Evolutionary conservation across 2,888 invertebrate genomes (phyloP).

Genomic region (Falcaria lacertinaria): DNA sequence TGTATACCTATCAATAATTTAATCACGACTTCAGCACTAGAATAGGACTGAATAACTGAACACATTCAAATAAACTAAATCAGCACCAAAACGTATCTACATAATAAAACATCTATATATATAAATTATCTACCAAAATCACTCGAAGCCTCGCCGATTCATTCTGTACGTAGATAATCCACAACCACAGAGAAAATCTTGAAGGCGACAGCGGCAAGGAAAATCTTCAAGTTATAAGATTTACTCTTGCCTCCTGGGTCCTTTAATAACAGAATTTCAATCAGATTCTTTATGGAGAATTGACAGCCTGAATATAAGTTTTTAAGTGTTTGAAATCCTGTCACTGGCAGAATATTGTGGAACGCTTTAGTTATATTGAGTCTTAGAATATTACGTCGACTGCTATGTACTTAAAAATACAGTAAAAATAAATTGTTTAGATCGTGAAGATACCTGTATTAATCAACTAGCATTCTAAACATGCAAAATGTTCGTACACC

Average conservation of each 20-base stretch:
- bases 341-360: background rate
- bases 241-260: conserved; percentile 58
- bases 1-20: no score
- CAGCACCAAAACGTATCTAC: background rate
- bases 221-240: conserved; percentile 62
- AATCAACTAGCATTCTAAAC: no score
- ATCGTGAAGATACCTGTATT: no score
- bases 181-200: conserved; percentile 45
- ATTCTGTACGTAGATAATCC: conserved; percentile 47
- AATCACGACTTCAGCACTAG: no score
- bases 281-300: conserved; percentile 42
- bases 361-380: background rate
- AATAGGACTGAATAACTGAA: no score
- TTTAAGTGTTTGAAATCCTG: background rate
- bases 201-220: conserved; percentile 48
- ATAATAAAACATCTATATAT: no score
- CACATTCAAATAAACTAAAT: background rate
- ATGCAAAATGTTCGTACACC: no score
- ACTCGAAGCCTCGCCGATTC: conserved; percentile 18
- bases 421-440: no score
- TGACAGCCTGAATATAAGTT: conserved; percentile 15
- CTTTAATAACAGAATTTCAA: conserved; percentile 77
- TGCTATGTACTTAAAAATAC: no score
- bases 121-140: background rate
- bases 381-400: no score